Evolutionary conservation across 2,113 vertebrate species (phyloP), one percentile per base, ranked within the genome.

Genomic region (Rhipidura dahli): DNA sequence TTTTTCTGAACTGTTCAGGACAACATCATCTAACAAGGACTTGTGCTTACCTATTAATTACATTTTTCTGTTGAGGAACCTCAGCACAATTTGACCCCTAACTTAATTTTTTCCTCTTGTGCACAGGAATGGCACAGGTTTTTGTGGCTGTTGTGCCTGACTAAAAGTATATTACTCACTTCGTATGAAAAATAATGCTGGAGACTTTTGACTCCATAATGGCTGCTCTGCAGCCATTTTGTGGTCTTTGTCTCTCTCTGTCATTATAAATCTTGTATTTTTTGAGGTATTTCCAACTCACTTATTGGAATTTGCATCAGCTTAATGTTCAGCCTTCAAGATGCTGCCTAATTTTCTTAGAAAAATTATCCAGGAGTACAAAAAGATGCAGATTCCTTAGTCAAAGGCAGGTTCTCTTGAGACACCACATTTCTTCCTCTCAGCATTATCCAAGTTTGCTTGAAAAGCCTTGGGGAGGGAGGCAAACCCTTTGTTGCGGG

Each of bases 201-300:
- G 37, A 64, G 17, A 26, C 1, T 1, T 33, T 31, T 30, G 40
- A 40, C 18, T 35, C 51, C 0, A 0, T 30, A 60, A 51, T 56
- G 47, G 21, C 33, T 89, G 49, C 44, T 69, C 53, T 86, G 40
- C 0, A 1, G 18, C n/a, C 21, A 13, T 85, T 90, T 65, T 79
- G 40, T 65, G n/a, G 26, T 57, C 79, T 71, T 66, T 89, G 65
- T 16, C 40, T 82, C 71, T 68, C 31, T 56, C 28, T 60, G 28
- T 19, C 18, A 23, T 81, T 69, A 40, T 53, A 57, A 86, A 80
- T 37, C 31, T 65, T 65, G 16, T 44, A 15, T 37, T 90, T 92
- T 94, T 61, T 39, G 37, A 80, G 28, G 3, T 54, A 54, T 68
- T 85, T 91, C 51, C n/a, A 60, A 53, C 27, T 56, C 17, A n/a